These are phyloP conservation scores for Artibeus lituratus DNA, from an alignment of 2,797 vertebrate species.

Conservation along the genomic window DNA sequence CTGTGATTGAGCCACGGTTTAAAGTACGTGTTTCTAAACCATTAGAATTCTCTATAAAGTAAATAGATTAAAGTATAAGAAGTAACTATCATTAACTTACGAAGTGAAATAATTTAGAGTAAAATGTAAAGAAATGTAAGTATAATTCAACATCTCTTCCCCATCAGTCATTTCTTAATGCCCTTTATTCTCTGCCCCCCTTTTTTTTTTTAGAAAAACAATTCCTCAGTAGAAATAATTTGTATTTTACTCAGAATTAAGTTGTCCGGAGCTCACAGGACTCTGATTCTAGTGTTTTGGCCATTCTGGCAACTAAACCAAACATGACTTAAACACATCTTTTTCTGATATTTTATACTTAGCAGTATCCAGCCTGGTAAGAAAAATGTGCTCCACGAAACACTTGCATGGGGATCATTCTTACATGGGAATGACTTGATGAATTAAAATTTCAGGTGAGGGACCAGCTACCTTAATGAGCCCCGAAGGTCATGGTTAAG, in stretches of 20 bases:
- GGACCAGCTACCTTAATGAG: background rate
- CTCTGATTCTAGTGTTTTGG: slow-evolving; percentile 13
- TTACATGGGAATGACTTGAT: background rate
- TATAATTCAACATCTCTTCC: background rate
- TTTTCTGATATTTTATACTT: slow-evolving; percentile 34
- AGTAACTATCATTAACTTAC: background rate
- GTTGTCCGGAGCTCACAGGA: background rate
- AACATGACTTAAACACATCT: background rate
- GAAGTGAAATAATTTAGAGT: slow-evolving; percentile 44
- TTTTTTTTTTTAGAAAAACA: background rate
- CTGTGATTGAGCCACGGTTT: background rate
- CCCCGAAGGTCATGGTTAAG: background rate
- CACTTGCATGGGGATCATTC: background rate
- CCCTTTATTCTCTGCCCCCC: background rate
- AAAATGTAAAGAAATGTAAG: slow-evolving; percentile 36
- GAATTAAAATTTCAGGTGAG: slow-evolving; percentile 24
- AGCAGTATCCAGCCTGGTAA: background rate
- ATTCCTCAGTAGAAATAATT: background rate
- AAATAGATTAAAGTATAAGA: background rate
- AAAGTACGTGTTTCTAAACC: background rate
- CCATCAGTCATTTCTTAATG: slow-evolving; percentile 38
- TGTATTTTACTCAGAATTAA: slow-evolving; percentile 44
- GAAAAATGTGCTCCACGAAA: background rate
- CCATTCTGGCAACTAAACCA: slow-evolving; percentile 14
- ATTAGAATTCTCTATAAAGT: background rate